Conservation (phyloP, 2,113 vertebrate species). For the Phyllopteryx taeniolatus region DNA sequence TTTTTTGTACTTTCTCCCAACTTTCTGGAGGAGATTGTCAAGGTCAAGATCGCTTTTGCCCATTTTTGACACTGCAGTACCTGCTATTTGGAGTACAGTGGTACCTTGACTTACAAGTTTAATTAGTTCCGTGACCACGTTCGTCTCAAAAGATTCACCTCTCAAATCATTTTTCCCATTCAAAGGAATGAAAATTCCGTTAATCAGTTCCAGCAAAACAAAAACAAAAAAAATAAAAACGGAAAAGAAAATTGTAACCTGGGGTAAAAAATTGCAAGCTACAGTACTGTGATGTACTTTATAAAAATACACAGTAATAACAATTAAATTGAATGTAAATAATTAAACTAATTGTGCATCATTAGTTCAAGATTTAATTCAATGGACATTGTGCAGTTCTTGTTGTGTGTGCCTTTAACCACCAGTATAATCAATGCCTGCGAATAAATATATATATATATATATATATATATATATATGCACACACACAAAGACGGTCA, state of each 20-base stretch:
- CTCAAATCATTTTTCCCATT: not conserved
- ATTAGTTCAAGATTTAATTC: not conserved
- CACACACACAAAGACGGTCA: not conserved
- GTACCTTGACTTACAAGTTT: too few species aligned
- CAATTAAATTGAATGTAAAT: too few species aligned
- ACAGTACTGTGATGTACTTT: too few species aligned
- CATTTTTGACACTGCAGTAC: not conserved
- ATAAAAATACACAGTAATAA: not conserved
- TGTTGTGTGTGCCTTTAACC: too few species aligned
- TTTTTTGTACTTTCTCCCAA: conserved; percentile 7
- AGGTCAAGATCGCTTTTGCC: not conserved
- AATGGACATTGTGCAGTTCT: not conserved
- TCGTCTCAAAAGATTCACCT: too few species aligned
- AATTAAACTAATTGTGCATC: not conserved
- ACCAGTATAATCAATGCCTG: not conserved
- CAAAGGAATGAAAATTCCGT: not conserved
- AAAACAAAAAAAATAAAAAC: not conserved
- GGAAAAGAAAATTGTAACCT: not conserved
- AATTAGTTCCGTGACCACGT: too few species aligned
- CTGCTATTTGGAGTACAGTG: too few species aligned
- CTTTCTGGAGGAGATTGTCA: not conserved
- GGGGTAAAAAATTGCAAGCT: too few species aligned
- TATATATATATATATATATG: not conserved
- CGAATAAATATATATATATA: not conserved
- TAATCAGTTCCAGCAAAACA: not conserved